These are phyloP conservation scores for Trypoxylus dichotomus DNA, from an alignment of 1,140 invertebrate genomes.

Conservation along the genomic window DNA sequence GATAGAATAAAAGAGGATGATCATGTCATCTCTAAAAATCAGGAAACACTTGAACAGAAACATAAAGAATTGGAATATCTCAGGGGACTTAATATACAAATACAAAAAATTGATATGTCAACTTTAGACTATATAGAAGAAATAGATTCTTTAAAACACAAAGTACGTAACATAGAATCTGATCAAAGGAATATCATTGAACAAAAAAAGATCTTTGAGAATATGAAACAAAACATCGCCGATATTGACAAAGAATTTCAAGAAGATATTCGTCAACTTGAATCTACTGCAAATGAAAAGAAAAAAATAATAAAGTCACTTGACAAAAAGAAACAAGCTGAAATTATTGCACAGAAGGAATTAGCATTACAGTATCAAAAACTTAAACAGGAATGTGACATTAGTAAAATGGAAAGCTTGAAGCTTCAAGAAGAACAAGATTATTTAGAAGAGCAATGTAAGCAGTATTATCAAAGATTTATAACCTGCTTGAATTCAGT, in stretches of 20 bases:
- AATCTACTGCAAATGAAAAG: not conserved
- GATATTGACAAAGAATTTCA: not conserved
- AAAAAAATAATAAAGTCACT: not conserved
- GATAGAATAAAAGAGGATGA: not conserved
- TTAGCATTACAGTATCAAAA: not conserved
- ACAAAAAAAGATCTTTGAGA: not conserved
- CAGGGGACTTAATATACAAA: not conserved
- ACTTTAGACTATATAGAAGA: not conserved
- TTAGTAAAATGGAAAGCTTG: not conserved
- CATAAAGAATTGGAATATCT: not conserved
- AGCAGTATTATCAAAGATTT: not conserved
- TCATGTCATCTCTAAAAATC: not conserved
- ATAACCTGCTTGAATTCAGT: not conserved
- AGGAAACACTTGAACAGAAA: not conserved
- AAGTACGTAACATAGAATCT: not conserved
- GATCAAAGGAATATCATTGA: not conserved
- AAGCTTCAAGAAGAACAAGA: not conserved
- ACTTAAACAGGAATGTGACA: not conserved
- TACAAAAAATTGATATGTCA: not conserved
- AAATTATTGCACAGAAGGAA: not conserved
- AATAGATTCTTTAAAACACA: not conserved
- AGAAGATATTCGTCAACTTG: not conserved
- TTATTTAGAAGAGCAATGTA: not conserved
- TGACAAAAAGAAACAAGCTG: not conserved
- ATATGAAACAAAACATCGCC: not conserved